phyloP scores from a whole-genome alignment of 1,140 invertebrate species.

The Protaetia brevitarsis region DNA sequence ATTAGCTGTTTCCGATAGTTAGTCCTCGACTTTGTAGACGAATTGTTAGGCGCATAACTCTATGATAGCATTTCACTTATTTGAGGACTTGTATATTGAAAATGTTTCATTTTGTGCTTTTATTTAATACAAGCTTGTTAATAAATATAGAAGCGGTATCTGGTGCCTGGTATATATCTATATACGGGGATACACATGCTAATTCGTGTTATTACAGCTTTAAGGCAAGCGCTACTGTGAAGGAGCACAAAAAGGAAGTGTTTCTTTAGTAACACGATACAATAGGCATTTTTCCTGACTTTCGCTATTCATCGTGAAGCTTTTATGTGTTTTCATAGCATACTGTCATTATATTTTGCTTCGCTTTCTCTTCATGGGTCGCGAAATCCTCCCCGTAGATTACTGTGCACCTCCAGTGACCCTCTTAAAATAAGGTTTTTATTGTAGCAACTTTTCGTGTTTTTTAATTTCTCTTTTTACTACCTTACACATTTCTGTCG shows the following conservation, averaged over 20 bases:
- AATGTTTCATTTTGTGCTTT: too few relatives aligned
- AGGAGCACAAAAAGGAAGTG: background rate
- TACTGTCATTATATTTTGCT: background rate
- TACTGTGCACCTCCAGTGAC: background rate
- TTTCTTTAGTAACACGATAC: background rate
- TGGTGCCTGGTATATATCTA: too few relatives aligned
- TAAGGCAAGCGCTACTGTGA: too few relatives aligned
- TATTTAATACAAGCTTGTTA: too few relatives aligned
- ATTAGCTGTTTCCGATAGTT: too few relatives aligned
- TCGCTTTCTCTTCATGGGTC: background rate
- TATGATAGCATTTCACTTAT: too few relatives aligned
- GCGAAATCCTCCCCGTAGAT: background rate
- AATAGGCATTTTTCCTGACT: background rate
- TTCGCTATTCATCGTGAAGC: background rate
- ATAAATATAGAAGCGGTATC: too few relatives aligned
- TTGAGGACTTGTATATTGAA: too few relatives aligned
- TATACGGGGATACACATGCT: too few relatives aligned
- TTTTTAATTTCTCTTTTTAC: slow-evolving; percentile 12
- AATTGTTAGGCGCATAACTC: too few relatives aligned
- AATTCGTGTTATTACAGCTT: too few relatives aligned
- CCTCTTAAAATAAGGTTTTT: background rate
- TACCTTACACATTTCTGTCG: slow-evolving; percentile 8
- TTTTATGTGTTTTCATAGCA: background rate
- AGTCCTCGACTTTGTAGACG: too few relatives aligned
- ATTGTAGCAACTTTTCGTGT: slow-evolving; percentile 17